Base-by-base conservation (phyloP, 2,113 vertebrate species). In the Martes martes region DNA sequence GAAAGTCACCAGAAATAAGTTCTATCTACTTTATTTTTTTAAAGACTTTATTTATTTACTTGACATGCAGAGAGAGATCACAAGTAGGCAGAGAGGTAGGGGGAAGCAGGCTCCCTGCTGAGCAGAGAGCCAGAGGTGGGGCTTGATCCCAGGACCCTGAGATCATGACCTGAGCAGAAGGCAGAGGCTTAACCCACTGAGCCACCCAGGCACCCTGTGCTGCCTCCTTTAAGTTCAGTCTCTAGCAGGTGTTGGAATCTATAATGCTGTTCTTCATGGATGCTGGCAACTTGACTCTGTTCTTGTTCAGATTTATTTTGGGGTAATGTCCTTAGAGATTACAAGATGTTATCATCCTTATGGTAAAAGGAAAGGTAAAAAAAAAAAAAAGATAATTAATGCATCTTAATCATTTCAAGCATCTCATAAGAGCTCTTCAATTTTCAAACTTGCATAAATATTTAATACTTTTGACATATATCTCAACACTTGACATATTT, bases 371-470 rank as follows among this genome's bases (percentile, higher is more conserved):
- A 67, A 96, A 97, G 45, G 96, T 86, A 47, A 94, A 84, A 61
- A 61, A 59, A 50, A 57, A 57, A 57, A 57, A 83, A 96, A 71
- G 52, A 61, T 86, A 87, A 92, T 95, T 96, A 85, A 65, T 82
- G 39, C 16, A 13, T 78, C 67, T 96, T 94, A 97, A 97, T 96
- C 91, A 97, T 88, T 97, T 97, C 84, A 78, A 97, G 89, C 4
- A 85, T 78, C 36, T 89, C 45, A 4, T 36, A 95, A 97, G 81
- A 88, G 81, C 74, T 19, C 94, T 98, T 73, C 71, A 93, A n/a
- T 94, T 96, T 96, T 94, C 24, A 39, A 93, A 81, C 21, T 88
- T 85, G 81, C 31, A 45, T 93, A 97, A 98, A 97, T 96, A 97
- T 97, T 98, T 97, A 78, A n/a, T 59, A 61, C 57, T 95, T 97